A percentile compares a stretch with the other conserved stretches of the same genome.
Evolutionary conservation across 2,113 vertebrate genomes (phyloP).

Genomic region (Osmerus eperlanus): DNA sequence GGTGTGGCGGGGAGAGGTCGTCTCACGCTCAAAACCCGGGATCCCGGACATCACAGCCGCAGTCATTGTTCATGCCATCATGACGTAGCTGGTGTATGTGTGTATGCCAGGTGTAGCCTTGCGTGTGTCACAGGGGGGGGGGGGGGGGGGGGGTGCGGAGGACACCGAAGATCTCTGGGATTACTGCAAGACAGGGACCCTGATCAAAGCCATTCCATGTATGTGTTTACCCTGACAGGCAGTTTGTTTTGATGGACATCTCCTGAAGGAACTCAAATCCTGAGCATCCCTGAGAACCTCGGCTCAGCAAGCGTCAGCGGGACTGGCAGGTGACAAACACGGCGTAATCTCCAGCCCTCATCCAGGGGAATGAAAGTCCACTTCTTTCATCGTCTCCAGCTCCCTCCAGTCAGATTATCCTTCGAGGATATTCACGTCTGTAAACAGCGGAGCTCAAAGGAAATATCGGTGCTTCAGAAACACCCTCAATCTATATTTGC

Average conservation of each 20-base stretch:
- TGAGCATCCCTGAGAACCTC: constrained; percentile 20
- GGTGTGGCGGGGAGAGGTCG: too few species aligned
- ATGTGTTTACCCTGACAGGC: constrained; percentile 39
- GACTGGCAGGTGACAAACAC: constrained; percentile 60
- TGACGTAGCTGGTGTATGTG: neutral
- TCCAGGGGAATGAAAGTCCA: constrained; percentile 7
- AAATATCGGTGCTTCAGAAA: constrained; percentile 26
- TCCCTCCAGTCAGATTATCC: constrained; percentile 40
- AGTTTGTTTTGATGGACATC: constrained; percentile 52
- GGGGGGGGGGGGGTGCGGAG: constrained; percentile 4
- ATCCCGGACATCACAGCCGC: too few species aligned
- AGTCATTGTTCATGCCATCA: too few species aligned
- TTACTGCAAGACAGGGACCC: neutral
- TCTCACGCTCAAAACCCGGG: too few species aligned
- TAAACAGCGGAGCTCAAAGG: constrained; percentile 6
- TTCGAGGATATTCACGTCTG: constrained; percentile 13
- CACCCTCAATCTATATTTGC: constrained; percentile 23
- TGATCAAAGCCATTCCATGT: constrained; percentile 16
- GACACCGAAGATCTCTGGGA: neutral
- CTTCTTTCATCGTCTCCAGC: constrained; percentile 30
- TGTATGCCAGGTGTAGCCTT: neutral
- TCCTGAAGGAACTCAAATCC: constrained; percentile 49
- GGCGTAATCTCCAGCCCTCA: constrained; percentile 24
- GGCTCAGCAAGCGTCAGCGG: neutral
- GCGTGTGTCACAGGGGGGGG: neutral